Conservation (phyloP, 2,113 vertebrate species). For the Eonycteris spelaea region DNA sequence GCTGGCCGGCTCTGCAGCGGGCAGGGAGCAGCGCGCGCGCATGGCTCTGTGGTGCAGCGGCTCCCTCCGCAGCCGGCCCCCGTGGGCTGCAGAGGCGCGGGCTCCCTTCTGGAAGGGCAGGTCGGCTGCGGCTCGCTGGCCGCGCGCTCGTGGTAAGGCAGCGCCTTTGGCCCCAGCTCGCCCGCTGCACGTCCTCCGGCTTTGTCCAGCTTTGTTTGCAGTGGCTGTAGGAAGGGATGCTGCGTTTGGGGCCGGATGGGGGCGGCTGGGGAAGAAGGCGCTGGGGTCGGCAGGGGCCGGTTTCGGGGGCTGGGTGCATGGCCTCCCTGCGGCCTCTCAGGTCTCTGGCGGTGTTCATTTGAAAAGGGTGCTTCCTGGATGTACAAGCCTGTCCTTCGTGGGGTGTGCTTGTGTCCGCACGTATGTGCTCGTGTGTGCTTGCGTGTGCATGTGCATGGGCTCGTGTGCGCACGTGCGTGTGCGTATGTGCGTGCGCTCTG, state of each 20-base stretch:
- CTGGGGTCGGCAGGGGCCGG: neutral
- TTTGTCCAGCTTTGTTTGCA: neutral
- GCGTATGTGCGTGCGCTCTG: neutral
- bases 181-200: neutral
- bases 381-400: neutral
- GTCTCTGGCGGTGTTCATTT: too few relatives aligned
- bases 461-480: neutral
- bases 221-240: neutral
- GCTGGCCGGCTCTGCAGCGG: neutral
- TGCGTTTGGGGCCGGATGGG: neutral
- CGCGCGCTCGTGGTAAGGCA: neutral
- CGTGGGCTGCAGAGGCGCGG: constrained; percentile 11
- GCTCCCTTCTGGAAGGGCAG: constrained; percentile 12
- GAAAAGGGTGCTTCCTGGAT: neutral
- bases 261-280: neutral
- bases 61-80: neutral
- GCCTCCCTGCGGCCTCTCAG: neutral
- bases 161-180: fast-evolving
- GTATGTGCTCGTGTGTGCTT: neutral
- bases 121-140: neutral
- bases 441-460: too few relatives aligned
- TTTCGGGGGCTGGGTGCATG: neutral
- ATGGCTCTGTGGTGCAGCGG: too few relatives aligned
- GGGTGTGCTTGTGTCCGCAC: neutral
- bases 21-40: neutral